Evolutionary conservation across 2,797 vertebrate genomes (phyloP), one percentile per base, ranked within the genome.

Genomic region (Macrochelys suwanniensis): DNA sequence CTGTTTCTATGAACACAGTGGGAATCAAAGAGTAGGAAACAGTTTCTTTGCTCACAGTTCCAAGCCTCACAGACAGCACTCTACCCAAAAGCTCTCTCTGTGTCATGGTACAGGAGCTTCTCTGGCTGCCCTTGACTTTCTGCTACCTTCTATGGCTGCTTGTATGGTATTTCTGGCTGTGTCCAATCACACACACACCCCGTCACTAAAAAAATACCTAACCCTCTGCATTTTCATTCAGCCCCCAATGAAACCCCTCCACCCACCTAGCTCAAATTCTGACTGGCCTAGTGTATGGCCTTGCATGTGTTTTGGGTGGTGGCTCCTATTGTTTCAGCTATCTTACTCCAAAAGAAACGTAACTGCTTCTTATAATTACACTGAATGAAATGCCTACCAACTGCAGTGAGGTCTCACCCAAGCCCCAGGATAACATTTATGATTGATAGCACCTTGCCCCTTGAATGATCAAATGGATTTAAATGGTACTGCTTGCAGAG

Each of bases 221-320:
- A 21, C 19, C 65, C n/a, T 71, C 19, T 42, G 19, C 65, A 28
- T 45, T 77, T 77, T 26, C 74, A 49, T 77, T 77, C 45, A 49
- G 25, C 12, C 7, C 74, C 26, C 45, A 77, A 10, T 16, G 7
- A 31, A 28, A 77, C 7, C 12, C 2, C 11, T 47, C 74, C n/a
- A 84, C 51, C 80, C 9, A 45, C 25, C 51, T 91, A 0, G 31
- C 81, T 85, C 1, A 47, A 9, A 33, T 93, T 94, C 84, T 86
- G n/a, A 53, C 37, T 1, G 0, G 2, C 11, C 4, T 94, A 82
- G 11, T 42, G 49, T 0, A 0, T 0, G 5, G 16, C 65, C 57
- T 68, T 37, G 4, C 65, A 37, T 53, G 11, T 59, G 71, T 84
- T 95, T 89, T 21, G 65, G 78, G 59, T 5, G 54, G 84, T 76